These are phyloP conservation scores for Halcyon malimbica DNA, from an alignment of 2,113 vertebrate genomes.

Conservation along the genomic window DNA sequence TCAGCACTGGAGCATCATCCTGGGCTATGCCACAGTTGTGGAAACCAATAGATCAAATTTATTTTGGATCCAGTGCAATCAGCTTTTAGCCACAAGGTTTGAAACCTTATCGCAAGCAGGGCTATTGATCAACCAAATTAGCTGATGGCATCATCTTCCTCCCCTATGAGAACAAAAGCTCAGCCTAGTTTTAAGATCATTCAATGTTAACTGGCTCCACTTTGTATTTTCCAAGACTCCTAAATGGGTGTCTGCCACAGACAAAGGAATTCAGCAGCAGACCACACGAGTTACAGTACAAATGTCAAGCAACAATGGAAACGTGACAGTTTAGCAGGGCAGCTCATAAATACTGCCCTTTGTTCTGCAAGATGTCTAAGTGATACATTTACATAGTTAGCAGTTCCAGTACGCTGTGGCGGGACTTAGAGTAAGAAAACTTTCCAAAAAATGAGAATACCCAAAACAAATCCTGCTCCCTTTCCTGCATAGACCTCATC, in stretches of 20 bases:
- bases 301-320: neutral
- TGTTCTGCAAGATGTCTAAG: neutral
- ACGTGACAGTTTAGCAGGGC: neutral
- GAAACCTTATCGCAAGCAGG: conserved; percentile 53
- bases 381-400: neutral
- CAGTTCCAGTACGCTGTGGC: neutral
- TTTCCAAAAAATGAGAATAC: neutral
- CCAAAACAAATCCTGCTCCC: neutral
- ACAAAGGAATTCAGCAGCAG: conserved; percentile 34
- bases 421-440: neutral
- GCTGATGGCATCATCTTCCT: conserved; percentile 57
- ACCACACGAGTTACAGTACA: neutral
- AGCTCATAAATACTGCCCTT: neutral
- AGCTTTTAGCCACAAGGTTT: conserved; percentile 60
- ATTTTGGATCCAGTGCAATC: conserved; percentile 58
- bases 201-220: conserved; percentile 46
- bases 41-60: conserved; percentile 67
- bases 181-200: conserved; percentile 56
- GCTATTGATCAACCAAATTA: conserved; percentile 65
- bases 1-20: conserved; percentile 51
- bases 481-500: neutral
- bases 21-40: conserved; percentile 24
- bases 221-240: conserved; percentile 46
- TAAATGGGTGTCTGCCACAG: neutral
- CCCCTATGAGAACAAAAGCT: conserved; percentile 24